Evolutionary conservation across 1,140 invertebrate species (phyloP).

Genomic region (Sweltsa coloradensis): DNA sequence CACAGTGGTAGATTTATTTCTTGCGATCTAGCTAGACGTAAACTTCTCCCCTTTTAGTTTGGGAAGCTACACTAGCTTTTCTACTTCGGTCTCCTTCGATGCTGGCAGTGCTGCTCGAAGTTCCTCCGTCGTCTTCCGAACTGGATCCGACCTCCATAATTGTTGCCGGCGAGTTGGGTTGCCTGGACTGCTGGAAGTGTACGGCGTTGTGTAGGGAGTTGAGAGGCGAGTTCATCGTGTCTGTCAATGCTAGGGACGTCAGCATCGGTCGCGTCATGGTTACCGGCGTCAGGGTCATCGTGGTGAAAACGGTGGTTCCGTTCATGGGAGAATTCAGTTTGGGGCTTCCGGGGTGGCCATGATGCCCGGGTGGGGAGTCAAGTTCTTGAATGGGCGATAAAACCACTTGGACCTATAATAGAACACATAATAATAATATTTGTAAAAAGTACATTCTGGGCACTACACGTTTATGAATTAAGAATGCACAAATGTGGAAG

Average conservation of each 20-base stretch:
- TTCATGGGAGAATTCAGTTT: no score
- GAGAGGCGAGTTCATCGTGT: slow-evolving; percentile 22
- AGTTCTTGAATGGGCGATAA: slow-evolving; percentile 65
- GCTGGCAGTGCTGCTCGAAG: not conserved
- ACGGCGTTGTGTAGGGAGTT: slow-evolving; percentile 16
- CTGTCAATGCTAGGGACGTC: slow-evolving; percentile 26
- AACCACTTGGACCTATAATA: slow-evolving; percentile 50
- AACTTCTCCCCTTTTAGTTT: slow-evolving; percentile 38
- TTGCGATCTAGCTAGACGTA: slow-evolving; percentile 30
- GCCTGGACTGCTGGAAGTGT: slow-evolving; percentile 18
- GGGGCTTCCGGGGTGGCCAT: no score
- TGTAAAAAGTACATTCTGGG: no score
- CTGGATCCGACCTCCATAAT: slow-evolving; percentile 24
- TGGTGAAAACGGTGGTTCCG: no score
- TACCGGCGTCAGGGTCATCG: slow-evolving; percentile 22
- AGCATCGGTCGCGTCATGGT: slow-evolving; percentile 31
- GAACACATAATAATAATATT: no score
- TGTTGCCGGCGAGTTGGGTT: not conserved
- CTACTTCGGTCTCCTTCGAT: slow-evolving; percentile 24
- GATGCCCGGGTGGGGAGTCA: no score
- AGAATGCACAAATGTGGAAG: no score
- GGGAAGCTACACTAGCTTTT: slow-evolving; percentile 25
- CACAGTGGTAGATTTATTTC: not conserved
- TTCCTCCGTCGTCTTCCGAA: slow-evolving; percentile 1
- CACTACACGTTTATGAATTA: no score